Evolutionary conservation across 2,888 invertebrate species (phyloP), one percentile per base, ranked within the genome.

Genomic region (Polylopha cassiicola): DNA sequence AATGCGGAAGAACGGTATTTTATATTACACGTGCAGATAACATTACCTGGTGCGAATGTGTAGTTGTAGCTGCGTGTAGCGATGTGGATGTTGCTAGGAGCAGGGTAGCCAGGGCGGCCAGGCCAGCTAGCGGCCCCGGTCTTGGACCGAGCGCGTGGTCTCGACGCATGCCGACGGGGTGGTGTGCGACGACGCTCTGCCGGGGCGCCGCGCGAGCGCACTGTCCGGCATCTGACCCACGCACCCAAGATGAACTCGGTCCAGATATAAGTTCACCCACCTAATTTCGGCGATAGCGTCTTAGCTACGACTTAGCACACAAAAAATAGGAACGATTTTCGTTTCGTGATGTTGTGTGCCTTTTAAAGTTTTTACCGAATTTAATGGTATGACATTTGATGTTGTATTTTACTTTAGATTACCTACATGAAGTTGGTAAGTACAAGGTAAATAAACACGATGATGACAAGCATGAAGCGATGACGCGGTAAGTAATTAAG

Each of bases 181-280:
- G 71, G 65, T 63, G 64, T 58, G 66, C 67, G 62, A 53, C 54
- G 59, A 58, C 58, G 58, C 61, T 78, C 73, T 74, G 76, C 56
- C 64, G 61, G 49, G 44, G 37, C 47, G 51, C 34, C 48, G 37
- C 53, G 44, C 51, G 41, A 55, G 63, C 72, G 64, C 71, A 67
- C 65, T 63, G 69, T 44, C 63, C 69, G 73, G 65, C 68, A 65
- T 57, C 61, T 79, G 81, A 80, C 81, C 81, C 75, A 23, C 28
- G 61, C 58, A 74, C 76, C 69, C 58, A 58, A 65, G 70, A 72
- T 77, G 73, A 78, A 77, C 76, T 58, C 74, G 55, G 57, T 48
- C 55, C 53, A 75, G 78, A 84, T 82, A 82, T 74, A 70, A 74
- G 79, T 78, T 79, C 79, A 78, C 68, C 75, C 78, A 80, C 82